These are phyloP conservation scores for Hoplostethus atlanticus DNA, from an alignment of 2,797 vertebrate genomes.

Conservation along the genomic window DNA sequence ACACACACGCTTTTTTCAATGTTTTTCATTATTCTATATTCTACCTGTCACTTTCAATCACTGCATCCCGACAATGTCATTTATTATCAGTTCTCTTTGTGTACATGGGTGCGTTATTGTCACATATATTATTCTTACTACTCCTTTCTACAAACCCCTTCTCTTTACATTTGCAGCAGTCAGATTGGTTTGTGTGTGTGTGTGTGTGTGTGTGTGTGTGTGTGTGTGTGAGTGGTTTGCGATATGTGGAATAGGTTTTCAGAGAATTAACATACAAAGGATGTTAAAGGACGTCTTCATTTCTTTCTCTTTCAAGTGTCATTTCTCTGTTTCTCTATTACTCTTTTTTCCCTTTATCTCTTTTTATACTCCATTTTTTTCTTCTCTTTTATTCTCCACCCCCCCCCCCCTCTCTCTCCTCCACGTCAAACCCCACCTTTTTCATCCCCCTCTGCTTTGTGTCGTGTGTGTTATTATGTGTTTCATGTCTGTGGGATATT, in stretches of 20 bases:
- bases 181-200: neutral
- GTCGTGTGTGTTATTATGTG: neutral
- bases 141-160: neutral
- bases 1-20: too few species aligned
- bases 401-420: neutral
- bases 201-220: neutral
- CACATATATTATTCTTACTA: neutral
- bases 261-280: slow-evolving; percentile 14
- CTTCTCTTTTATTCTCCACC: neutral
- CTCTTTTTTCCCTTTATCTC: too few species aligned
- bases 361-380: neutral
- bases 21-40: too few species aligned
- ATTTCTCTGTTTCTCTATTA: neutral
- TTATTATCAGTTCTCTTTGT: too few species aligned
- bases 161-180: neutral
- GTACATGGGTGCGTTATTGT: too few species aligned
- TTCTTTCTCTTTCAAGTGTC: neutral
- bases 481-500: slow-evolving; percentile 13
- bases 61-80: neutral
- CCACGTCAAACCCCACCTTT: too few species aligned
- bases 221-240: neutral
- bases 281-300: slow-evolving; percentile 1
- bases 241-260: slow-evolving; percentile 4
- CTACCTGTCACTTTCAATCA: neutral
- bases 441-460: neutral